phyloP scores from a whole-genome alignment of 2,113 vertebrate species.

The Hystrix cristata region DNA sequence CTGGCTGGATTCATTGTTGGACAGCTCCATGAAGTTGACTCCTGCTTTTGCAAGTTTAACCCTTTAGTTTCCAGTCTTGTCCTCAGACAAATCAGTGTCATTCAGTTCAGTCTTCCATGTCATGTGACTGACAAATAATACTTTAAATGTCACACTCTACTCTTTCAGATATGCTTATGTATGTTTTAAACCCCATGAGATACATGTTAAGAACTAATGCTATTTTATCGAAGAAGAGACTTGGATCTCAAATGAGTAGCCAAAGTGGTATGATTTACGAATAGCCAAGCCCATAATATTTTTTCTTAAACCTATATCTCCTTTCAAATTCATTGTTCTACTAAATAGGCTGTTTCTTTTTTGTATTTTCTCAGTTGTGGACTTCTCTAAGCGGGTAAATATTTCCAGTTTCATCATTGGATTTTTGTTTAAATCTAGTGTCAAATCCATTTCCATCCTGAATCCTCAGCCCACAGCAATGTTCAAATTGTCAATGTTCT shows the following conservation, averaged over 20 bases:
- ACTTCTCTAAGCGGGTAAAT: not conserved
- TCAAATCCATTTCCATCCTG: not conserved
- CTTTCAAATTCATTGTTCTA: not conserved
- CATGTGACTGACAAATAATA: not conserved
- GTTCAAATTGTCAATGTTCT: not conserved
- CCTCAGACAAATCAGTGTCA: not conserved
- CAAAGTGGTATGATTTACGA: not conserved
- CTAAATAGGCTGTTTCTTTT: not conserved
- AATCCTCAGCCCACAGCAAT: not conserved
- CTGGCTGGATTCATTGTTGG: not conserved
- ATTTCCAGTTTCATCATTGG: slow-evolving; percentile 20
- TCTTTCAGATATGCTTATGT: not conserved
- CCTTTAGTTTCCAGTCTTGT: slow-evolving; percentile 1
- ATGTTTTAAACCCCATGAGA: not conserved
- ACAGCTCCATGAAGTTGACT: not conserved
- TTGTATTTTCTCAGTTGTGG: not conserved
- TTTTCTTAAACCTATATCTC: not conserved
- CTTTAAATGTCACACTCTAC: not conserved
- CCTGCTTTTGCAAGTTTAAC: not conserved
- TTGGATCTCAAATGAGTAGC: slow-evolving; percentile 16
- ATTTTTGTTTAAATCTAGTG: slow-evolving; percentile 9
- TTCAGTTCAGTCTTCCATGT: not conserved
- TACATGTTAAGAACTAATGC: not conserved
- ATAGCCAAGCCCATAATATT: not conserved
- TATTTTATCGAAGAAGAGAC: not conserved